Percentiles rank a stretch among this genome's conserved stretches.
phyloP scores from a whole-genome alignment of 2,888 invertebrate species.

The Parapristionchus giblindavisi region DNA sequence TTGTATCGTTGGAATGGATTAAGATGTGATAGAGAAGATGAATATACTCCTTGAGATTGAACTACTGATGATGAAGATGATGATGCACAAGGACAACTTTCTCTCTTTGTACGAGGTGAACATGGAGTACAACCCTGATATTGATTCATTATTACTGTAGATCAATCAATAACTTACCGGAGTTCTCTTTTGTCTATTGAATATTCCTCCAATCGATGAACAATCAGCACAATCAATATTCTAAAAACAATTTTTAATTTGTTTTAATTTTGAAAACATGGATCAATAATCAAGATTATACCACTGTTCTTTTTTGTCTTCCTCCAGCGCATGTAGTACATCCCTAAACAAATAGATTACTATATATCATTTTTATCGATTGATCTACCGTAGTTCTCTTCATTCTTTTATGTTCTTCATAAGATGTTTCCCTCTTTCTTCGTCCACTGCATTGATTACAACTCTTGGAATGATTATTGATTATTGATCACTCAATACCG shows the following conservation, averaged over 20 bases:
- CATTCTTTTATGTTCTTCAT: slow-evolving; percentile 14
- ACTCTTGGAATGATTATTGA: not conserved
- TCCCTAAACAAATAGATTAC: not conserved
- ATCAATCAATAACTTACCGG: not conserved
- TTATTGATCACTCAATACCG: not conserved
- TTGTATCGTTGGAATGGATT: not conserved
- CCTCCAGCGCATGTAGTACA: slow-evolving; percentile 16
- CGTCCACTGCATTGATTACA: slow-evolving; percentile 33
- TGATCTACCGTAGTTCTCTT: slow-evolving; percentile 31
- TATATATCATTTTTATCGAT: not conserved
- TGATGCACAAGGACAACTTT: slow-evolving; percentile 7
- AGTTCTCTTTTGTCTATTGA: slow-evolving; percentile 27
- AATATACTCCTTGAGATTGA: not conserved
- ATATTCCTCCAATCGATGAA: slow-evolving; percentile 14
- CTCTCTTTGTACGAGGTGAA: slow-evolving; percentile 10
- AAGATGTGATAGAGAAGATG: slow-evolving; percentile 18
- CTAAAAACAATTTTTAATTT: not conserved
- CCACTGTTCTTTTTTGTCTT: not conserved
- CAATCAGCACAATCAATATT: slow-evolving; percentile 17
- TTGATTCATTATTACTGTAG: not conserved
- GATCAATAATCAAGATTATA: not conserved
- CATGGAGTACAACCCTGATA: slow-evolving; percentile 16
- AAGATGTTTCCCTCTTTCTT: slow-evolving; percentile 19
- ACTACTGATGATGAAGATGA: not conserved
- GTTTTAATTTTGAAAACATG: slow-evolving; percentile 4